A percentile compares a stretch with the other conserved stretches of the same genome.
phyloP scores from a whole-genome alignment of 2,888 invertebrate genomes.

The Temnothorax ravouxi region DNA sequence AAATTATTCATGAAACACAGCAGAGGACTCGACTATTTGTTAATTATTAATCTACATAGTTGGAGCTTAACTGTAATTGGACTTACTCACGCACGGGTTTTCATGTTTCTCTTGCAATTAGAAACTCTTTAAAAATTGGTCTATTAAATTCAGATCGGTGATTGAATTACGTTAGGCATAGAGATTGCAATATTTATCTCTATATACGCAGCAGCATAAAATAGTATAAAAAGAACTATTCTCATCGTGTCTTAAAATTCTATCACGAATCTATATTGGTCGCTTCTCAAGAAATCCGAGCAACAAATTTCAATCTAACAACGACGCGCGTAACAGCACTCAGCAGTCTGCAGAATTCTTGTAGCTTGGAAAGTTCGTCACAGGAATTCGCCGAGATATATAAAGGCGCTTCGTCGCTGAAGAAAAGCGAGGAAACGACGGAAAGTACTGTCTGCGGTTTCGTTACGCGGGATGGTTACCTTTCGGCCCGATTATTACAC shows the following conservation, averaged over 20 bases:
- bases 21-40: slow-evolving; percentile 56
- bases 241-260: neutral
- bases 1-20: slow-evolving; percentile 64
- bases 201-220: neutral
- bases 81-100: slow-evolving; percentile 36
- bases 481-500: slow-evolving; percentile 76
- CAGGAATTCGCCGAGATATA: slow-evolving; percentile 19
- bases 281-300: neutral
- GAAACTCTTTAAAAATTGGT: slow-evolving; percentile 9
- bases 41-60: slow-evolving; percentile 66
- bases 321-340: slow-evolving; percentile 16
- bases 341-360: slow-evolving; percentile 14
- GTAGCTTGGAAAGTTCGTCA: slow-evolving; percentile 17
- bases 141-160: neutral
- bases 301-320: slow-evolving; percentile 24
- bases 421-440: slow-evolving; percentile 3
- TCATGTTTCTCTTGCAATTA: neutral
- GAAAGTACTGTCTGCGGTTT: neutral
- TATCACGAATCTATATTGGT: neutral
- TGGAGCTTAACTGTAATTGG: slow-evolving; percentile 42
- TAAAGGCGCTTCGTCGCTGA: slow-evolving; percentile 11
- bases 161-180: neutral
- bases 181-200: neutral
- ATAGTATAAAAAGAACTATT: neutral
- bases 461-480: slow-evolving; percentile 53